phyloP scores from a whole-genome alignment of 2,113 vertebrate species.

The Paraplagusia blochii region DNA sequence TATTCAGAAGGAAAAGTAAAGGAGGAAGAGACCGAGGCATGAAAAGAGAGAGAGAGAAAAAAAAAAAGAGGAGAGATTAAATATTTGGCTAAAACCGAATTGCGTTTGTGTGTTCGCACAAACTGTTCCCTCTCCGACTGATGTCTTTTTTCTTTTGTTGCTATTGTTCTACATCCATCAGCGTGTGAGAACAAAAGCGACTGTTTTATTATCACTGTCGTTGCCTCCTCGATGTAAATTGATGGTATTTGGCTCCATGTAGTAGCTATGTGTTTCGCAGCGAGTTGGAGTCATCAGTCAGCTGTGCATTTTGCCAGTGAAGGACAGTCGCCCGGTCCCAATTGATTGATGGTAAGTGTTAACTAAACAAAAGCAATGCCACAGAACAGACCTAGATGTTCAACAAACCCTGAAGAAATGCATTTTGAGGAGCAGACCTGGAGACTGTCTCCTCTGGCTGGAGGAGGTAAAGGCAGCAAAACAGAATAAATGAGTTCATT shows the following conservation, averaged over 20 bases:
- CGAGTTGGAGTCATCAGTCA: conserved; percentile 54
- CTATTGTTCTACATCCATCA: conserved; percentile 44
- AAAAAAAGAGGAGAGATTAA: conserved; percentile 56
- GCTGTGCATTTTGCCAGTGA: conserved; percentile 27
- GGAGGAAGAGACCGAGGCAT: conserved; percentile 29
- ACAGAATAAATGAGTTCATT: conserved; percentile 68
- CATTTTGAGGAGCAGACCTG: conserved; percentile 26
- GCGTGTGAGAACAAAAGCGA: conserved; percentile 29
- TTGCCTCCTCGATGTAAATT: conserved; percentile 25
- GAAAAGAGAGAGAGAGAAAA: conserved; percentile 14
- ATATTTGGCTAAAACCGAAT: conserved; percentile 69
- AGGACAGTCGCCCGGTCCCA: conserved; percentile 43
- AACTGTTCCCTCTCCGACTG: conserved; percentile 49
- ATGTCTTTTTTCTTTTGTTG: conserved; percentile 55
- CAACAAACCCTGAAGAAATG: conserved; percentile 57
- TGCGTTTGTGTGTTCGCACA: conserved; percentile 52
- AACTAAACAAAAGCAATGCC: conserved; percentile 57
- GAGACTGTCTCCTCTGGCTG: conserved; percentile 43
- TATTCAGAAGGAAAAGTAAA: conserved; percentile 56
- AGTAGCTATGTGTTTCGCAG: conserved; percentile 29
- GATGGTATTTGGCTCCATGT: conserved; percentile 17
- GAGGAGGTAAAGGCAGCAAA: conserved; percentile 59
- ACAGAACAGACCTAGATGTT: conserved; percentile 56
- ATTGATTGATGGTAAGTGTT: conserved; percentile 54
- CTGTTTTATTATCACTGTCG: conserved; percentile 24